These are phyloP conservation scores for Forbesichthys agassizii DNA, from an alignment of 2,113 vertebrate genomes.

Conservation along the genomic window DNA sequence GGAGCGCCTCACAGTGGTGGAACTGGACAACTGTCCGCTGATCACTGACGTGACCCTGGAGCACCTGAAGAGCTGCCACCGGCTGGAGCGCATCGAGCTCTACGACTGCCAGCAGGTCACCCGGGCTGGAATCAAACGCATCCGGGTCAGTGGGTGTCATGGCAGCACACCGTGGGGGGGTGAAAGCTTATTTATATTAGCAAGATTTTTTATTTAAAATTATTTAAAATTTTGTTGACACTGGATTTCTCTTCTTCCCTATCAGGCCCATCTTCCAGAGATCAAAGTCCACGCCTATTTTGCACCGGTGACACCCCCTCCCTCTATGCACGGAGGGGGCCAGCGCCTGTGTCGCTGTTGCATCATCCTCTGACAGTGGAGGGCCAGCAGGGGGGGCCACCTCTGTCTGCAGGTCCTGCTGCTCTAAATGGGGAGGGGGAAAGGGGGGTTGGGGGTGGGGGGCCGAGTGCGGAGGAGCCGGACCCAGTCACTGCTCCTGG, in stretches of 20 bases:
- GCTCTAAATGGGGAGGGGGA: constrained; percentile 61
- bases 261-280: constrained; percentile 88
- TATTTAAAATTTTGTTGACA: neutral
- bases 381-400: constrained; percentile 71
- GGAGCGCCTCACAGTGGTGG: constrained; percentile 86
- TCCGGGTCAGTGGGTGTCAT: constrained; percentile 77
- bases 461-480: constrained; percentile 33
- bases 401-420: constrained; percentile 77
- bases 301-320: constrained; percentile 88
- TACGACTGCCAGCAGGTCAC: constrained; percentile 94
- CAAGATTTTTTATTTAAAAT: too few relatives aligned
- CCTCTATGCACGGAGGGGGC: constrained; percentile 86
- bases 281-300: constrained; percentile 95
- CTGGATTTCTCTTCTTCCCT: neutral
- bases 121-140: constrained; percentile 89
- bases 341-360: constrained; percentile 91
- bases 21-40: constrained; percentile 91
- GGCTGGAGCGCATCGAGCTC: constrained; percentile 88
- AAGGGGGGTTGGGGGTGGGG: neutral
- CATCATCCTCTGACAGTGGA: constrained; percentile 85
- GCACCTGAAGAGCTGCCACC: constrained; percentile 89
- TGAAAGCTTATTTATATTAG: neutral
- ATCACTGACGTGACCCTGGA: constrained; percentile 88
- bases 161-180: neutral
- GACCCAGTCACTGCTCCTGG: constrained; percentile 71